Evolutionary conservation across 92 coral and sea anemone genomes (phyloP), one percentile per base, ranked within the genome.

Genomic region (Plumapathes pennacea): DNA sequence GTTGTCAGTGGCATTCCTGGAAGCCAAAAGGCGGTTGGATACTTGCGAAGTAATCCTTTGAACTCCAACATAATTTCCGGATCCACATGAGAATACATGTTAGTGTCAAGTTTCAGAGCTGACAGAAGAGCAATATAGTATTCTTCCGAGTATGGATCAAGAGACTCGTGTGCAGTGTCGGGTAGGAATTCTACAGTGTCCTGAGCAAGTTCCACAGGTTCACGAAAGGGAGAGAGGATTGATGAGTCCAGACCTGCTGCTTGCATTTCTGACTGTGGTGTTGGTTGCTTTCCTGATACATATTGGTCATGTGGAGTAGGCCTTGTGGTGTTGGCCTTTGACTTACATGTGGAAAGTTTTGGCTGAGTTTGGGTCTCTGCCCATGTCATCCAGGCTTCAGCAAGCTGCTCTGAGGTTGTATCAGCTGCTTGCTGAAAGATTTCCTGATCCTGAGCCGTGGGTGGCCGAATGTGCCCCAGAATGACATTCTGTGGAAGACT

Each of bases 201-300:
- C n/a, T n/a, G n/a, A n/a, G n/a, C n/a, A n/a, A n/a, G n/a, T 10
- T 48, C 32, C 55, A 8, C 32, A 24, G 55, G 55, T 34, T 64
- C 63, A 55, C 53, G 45, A 32, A 80, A 80, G 4, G 71, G 69
- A 46, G 87, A 73, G 52, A 65, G 39, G 22, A 60, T 53, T 33
- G 81, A 72, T 14, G 87, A 74, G 59, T 58, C 65, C 32, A 74
- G 82, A 47, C 88, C 83, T 50, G 83, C 62, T 44, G 51, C 62
- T 58, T 50, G 54, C 77, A 81, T 67, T 74, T 81, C 83, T 24
- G 40, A 74, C 60, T 74, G 82, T 30, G 33, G 56, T 6, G 66
- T 34, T 32, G 63, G 26, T n/a, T n/a, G n/a, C n/a, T n/a, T n/a
- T n/a, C n/a, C n/a, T n/a, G n/a, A n/a, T n/a, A n/a, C n/a, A n/a